Evolutionary conservation across 2,888 invertebrate species (phyloP), one percentile per base, ranked within the genome.

Genomic region (Yponomeuta malinellus): DNA sequence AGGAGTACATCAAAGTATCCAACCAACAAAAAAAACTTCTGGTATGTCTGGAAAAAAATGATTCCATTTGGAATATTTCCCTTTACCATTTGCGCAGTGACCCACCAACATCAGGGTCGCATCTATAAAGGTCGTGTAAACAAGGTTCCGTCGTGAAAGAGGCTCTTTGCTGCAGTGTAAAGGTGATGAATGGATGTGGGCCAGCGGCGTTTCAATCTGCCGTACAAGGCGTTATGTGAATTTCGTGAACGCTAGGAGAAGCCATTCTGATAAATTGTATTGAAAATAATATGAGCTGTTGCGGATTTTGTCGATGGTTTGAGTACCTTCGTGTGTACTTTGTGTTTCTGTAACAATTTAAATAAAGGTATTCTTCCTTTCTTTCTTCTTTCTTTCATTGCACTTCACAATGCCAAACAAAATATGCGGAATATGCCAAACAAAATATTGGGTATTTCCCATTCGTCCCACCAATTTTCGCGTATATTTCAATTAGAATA

Each of bases 101-200:
- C 52, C 52, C 52, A 15, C 52, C 12, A 59, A 59, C 52, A 59
- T 59, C 52, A 2, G 52, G 52, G 52, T 59, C 43, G 43, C 43
- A 59, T 59, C 12, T 59, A 59, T 12, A 59, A 59, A 59, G 52
- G 52, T 59, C 52, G 52, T 59, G 52, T 59, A 59, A 59, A 59
- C 52, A 59, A 59, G 52, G 52, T 59, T 15, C 15, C 52, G 52
- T 5, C 12, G 4, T 15, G 52, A 59, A 59, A 59, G 52, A 59
- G 52, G 6, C 52, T 15, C 52, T 59, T 59, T 15, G 52, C 52
- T 59, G 52, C 52, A 59, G 15, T 15, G 52, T 12, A 15, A 59
- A 43, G 43, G 52, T 59, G 52, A 59, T 59, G 52, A 59, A 59
- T 59, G 52, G 52, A 59, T 59, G 52, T 59, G 52, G 52, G 52